A percentile compares a stretch with the other conserved stretches of the same genome.
phyloP scores from a whole-genome alignment of 2,888 invertebrate genomes.

The Agrochola lychnidis region DNA sequence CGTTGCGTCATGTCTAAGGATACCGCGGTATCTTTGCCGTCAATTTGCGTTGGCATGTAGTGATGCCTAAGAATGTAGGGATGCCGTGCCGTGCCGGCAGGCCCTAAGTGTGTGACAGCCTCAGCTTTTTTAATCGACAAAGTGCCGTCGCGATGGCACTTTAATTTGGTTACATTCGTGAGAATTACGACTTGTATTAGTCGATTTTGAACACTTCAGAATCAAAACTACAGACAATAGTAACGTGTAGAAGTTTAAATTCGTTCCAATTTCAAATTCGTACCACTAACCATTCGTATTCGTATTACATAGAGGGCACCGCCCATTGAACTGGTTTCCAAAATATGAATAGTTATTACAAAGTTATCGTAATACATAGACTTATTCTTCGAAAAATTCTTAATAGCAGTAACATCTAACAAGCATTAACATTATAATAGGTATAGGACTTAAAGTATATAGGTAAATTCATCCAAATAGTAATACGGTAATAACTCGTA shows the following conservation, averaged over 20 bases:
- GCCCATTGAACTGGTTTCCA: conserved; percentile 31
- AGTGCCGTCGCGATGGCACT: conserved; percentile 58
- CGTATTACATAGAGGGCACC: conserved; percentile 16
- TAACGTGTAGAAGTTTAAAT: conserved; percentile 56
- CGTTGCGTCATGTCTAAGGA: neutral
- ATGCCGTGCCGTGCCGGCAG: neutral
- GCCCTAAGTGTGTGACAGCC: conserved; percentile 6
- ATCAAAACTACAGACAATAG: conserved; percentile 47
- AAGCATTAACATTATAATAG: conserved; percentile 59
- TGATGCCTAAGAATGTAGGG: too few relatives aligned
- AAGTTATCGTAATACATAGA: conserved; percentile 34
- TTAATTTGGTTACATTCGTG: conserved; percentile 45
- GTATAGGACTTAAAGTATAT: conserved; percentile 44
- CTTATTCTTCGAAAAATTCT: conserved; percentile 37
- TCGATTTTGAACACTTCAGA: conserved; percentile 41
- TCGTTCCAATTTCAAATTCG: conserved; percentile 54
- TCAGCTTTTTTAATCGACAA: conserved; percentile 19
- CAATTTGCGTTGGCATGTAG: neutral
- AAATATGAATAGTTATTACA: conserved; percentile 26
- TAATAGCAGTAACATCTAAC: conserved; percentile 61
- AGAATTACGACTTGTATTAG: conserved; percentile 12
- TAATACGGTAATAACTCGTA: conserved; percentile 37
- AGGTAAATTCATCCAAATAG: conserved; percentile 63
- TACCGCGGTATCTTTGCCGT: neutral
- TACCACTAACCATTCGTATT: conserved; percentile 42